These are phyloP conservation scores for Micronycteris hirsuta DNA, from an alignment of 2,113 vertebrate species.

Conservation along the genomic window DNA sequence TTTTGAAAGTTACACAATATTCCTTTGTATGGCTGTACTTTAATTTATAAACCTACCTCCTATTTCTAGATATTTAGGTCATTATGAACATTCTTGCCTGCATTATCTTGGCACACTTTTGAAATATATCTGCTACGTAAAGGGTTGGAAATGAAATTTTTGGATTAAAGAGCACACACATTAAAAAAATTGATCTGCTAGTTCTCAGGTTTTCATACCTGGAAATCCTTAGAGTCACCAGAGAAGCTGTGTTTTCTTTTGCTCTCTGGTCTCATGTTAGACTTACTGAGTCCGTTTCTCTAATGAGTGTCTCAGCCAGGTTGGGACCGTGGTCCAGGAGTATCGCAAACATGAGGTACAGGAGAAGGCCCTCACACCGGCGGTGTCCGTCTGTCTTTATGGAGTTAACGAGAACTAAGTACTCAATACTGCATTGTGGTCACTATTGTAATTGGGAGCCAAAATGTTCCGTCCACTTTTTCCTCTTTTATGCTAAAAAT, in stretches of 20 bases:
- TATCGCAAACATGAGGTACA: not conserved
- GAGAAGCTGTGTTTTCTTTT: not conserved
- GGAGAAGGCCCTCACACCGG: not conserved
- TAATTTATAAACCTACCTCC: not conserved
- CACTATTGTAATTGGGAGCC: not conserved
- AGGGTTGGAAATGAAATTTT: not conserved
- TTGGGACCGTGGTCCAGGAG: not conserved
- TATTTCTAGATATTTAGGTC: not conserved
- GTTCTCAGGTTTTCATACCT: not conserved
- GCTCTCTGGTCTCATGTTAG: not conserved
- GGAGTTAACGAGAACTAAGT: not conserved
- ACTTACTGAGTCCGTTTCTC: not conserved
- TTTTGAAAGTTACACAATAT: not conserved
- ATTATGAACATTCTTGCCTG: not conserved
- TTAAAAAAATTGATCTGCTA: not conserved
- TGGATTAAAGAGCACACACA: not conserved
- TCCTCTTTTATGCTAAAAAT: not conserved
- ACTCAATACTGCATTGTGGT: not conserved
- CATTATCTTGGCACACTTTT: not conserved
- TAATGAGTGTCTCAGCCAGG: not conserved
- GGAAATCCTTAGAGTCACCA: not conserved
- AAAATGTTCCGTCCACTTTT: not conserved
- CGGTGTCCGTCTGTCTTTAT: not conserved
- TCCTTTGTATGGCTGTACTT: not conserved
- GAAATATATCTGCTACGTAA: not conserved